Percentiles rank a stretch among this genome's conserved stretches.
Conservation (phyloP, 2,888 invertebrate species). For the Mythimna pallens region DNA sequence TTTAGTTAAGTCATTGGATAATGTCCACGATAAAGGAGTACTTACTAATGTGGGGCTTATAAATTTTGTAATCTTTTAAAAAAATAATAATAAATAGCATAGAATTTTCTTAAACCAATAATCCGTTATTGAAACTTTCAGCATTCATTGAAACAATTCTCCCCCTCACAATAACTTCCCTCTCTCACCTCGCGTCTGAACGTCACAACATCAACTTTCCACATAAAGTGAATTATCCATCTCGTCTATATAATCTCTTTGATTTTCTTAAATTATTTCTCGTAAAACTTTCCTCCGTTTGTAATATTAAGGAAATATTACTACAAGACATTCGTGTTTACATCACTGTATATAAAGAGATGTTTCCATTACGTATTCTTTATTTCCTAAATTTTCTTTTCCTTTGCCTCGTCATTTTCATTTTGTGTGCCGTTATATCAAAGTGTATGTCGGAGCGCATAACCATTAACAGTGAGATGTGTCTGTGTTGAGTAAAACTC, state of each 20-base stretch:
- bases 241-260: slow-evolving; percentile 8
- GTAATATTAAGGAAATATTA: slow-evolving; percentile 16
- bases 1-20: no score
- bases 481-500: not conserved
- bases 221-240: slow-evolving; percentile 4
- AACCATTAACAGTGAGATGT: slow-evolving; percentile 11
- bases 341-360: no score
- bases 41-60: no score
- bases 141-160: not conserved
- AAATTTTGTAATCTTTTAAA: no score
- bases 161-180: not conserved
- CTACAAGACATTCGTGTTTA: slow-evolving; percentile 6
- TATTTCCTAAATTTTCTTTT: slow-evolving; percentile 22
- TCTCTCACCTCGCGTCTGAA: not conserved
- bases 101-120: not conserved
- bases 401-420: slow-evolving; percentile 6
- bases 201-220: slow-evolving; percentile 20
- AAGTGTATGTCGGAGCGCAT: slow-evolving; percentile 6
- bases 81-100: no score
- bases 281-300: slow-evolving; percentile 5
- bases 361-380: not conserved
- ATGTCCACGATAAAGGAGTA: no score
- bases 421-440: slow-evolving; percentile 5
- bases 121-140: not conserved
- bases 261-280: slow-evolving; percentile 12